Base-by-base conservation (phyloP, 2,113 vertebrate species). In the Cynocephalus volans region DNA sequence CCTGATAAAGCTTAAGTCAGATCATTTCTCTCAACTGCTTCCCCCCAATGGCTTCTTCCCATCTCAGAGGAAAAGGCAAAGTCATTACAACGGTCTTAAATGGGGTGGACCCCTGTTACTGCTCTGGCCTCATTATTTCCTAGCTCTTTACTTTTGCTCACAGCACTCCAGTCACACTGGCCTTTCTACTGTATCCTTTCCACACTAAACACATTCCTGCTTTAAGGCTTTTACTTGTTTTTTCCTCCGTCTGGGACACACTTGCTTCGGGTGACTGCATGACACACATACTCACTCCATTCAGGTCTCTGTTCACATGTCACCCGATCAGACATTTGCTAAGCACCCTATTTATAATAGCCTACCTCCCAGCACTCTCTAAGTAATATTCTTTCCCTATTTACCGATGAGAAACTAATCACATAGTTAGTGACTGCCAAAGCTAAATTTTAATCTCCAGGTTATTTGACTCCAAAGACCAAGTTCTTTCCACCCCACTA, bases 391-490 rank as follows among this genome's bases (percentile, higher is more conserved):
- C 58, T 62, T 82, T 82, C 24, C 26, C 64, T 21, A 72, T 19
- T 93, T 72, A 72, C 33, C 56, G 24, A 65, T 76, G 69, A 87
- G 28, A 69, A 82, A 64, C 36, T 62, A 87, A 93, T 83, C 5
- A 50, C 13, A 23, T n/a, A 72, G 24, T 28, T 88, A 84, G 36
- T 85, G 8, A 79, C 26, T 79, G 50, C 73, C 5, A 41, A 54
- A 81, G 56, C 10, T 79, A 58, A 92, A 58, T 92, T 94, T 96
- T 69, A 79, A 77, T 48, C 33, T 92, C 36, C 52, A 72, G 26
- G 85, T 88, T 58, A 76, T 69, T 36, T 87, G 50, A 70, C 23
- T 82, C 60, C 67, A 90, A 79, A 84, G 45, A 89, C 85, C 50
- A 89, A 80, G 41, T 65, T 96, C 54, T 80, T 81, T 64, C 52